Conservation (phyloP, 2,797 vertebrate genomes). For the Tragelaphus eurycerus region DNA sequence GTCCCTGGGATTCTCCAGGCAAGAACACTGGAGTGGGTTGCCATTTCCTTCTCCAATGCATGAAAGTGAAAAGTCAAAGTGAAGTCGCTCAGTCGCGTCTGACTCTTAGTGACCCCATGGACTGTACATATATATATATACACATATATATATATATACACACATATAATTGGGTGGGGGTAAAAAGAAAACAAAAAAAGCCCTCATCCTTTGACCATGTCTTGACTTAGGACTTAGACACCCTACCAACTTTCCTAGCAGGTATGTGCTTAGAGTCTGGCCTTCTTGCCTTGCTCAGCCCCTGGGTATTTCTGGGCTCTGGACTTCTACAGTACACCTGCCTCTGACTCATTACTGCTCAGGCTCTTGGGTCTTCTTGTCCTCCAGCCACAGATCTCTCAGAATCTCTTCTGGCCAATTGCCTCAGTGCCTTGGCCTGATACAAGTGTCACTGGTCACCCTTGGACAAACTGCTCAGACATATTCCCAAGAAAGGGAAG, state of each 20-base stretch:
- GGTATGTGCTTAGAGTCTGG: neutral
- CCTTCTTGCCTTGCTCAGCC: neutral
- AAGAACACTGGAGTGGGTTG: no score
- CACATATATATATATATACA: accelerated
- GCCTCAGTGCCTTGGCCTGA: neutral
- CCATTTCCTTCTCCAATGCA: no score
- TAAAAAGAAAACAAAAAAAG: neutral
- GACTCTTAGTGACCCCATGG: no score
- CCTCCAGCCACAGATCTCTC: neutral
- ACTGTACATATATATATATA: no score
- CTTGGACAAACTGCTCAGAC: neutral
- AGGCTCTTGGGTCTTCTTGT: neutral
- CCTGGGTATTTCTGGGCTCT: neutral
- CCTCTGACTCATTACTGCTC: neutral
- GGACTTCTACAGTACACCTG: neutral
- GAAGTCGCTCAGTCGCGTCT: no score
- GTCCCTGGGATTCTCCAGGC: no score
- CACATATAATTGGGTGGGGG: neutral
- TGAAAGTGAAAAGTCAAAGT: no score
- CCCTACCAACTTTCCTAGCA: neutral
- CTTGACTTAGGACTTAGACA: neutral
- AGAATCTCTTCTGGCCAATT: neutral
- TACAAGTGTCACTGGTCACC: neutral
- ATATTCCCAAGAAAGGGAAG: neutral
- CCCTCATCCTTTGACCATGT: neutral